phyloP scores from a whole-genome alignment of 2,113 vertebrate genomes.

The Limanda limanda region DNA sequence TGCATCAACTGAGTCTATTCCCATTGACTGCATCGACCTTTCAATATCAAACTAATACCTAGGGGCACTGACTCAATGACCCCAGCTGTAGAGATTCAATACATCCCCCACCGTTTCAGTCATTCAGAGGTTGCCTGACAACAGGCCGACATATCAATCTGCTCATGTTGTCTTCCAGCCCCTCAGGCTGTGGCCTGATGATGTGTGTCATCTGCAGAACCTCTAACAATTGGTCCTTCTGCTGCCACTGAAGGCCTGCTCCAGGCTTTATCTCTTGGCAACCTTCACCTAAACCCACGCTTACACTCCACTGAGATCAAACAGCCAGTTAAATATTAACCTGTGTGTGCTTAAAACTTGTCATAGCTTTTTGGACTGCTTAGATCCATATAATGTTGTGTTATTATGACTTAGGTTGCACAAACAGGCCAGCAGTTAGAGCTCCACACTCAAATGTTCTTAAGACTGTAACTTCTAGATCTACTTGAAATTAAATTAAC shows the following conservation, averaged over 20 bases:
- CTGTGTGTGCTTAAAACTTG: slow-evolving; percentile 5
- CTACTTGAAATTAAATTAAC: background rate
- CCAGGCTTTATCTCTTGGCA: slow-evolving; percentile 61
- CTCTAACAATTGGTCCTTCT: slow-evolving; percentile 41
- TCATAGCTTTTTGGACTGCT: slow-evolving; percentile 29
- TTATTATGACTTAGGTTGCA: background rate
- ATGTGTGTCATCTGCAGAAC: slow-evolving; percentile 31
- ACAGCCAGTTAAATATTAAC: slow-evolving; percentile 73
- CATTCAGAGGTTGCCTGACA: background rate
- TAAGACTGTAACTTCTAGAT: background rate
- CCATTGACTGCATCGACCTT: background rate
- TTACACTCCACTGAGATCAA: slow-evolving; percentile 61
- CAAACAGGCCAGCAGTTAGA: background rate
- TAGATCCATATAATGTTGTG: background rate
- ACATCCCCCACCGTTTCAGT: no score
- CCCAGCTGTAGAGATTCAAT: background rate
- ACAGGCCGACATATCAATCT: slow-evolving; percentile 1
- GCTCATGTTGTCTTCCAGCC: background rate
- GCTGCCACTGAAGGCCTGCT: slow-evolving; percentile 15
- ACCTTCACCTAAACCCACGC: slow-evolving; percentile 73
- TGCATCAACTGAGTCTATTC: background rate
- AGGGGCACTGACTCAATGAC: background rate
- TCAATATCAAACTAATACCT: background rate
- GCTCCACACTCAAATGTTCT: background rate
- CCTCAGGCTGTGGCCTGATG: slow-evolving; percentile 50